Evolutionary conservation across 2,888 invertebrate genomes (phyloP).

Genomic region (Nineta flava): DNA sequence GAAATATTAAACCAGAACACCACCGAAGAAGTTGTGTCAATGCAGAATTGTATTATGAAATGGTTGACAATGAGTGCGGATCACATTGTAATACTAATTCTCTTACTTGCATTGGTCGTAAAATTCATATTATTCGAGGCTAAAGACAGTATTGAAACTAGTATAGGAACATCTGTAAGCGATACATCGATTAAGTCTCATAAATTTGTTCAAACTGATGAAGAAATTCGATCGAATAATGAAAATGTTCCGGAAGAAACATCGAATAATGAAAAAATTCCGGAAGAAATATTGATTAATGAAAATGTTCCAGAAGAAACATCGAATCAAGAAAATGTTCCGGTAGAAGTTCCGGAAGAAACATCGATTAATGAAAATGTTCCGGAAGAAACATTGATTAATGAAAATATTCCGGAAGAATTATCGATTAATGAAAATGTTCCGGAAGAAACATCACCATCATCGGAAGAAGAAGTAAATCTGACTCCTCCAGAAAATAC

Average conservation of each 20-base stretch:
- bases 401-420: too few species aligned
- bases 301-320: too few species aligned
- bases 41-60: slow-evolving; percentile 25
- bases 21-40: background rate
- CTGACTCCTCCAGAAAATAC: background rate
- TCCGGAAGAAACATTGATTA: too few species aligned
- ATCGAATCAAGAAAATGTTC: too few species aligned
- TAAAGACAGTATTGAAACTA: slow-evolving; percentile 42
- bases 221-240: background rate
- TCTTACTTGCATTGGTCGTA: slow-evolving; percentile 66
- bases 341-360: too few species aligned
- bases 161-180: slow-evolving; percentile 21
- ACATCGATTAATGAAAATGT: too few species aligned
- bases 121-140: slow-evolving; percentile 89
- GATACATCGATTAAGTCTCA: slow-evolving; percentile 25
- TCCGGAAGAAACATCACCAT: too few species aligned
- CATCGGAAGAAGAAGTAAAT: slow-evolving; percentile 9
- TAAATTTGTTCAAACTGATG: slow-evolving; percentile 48
- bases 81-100: slow-evolving; percentile 73
- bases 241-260: slow-evolving; percentile 3
- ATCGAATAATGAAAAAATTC: too few species aligned
- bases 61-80: slow-evolving; percentile 84
- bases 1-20: background rate
- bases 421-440: too few species aligned
- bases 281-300: too few species aligned